phyloP scores from a whole-genome alignment of 2,113 vertebrate genomes.

The Perccottus glenii region DNA sequence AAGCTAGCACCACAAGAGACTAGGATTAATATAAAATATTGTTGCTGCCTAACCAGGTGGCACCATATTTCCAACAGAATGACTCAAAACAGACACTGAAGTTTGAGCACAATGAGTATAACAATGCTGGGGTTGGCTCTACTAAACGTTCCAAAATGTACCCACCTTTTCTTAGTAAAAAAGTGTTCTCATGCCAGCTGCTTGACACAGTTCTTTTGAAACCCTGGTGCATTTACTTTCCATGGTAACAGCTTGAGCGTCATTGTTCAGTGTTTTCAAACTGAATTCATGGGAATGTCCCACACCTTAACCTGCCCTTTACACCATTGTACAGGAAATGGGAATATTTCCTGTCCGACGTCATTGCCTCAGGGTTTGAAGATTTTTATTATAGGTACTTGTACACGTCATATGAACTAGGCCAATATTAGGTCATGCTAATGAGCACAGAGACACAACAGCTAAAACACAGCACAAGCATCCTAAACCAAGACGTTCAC shows the following conservation, averaged over 20 bases:
- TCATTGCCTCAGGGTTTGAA: slow-evolving; percentile 45
- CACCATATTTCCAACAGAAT: neutral
- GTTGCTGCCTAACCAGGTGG: neutral
- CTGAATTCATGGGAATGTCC: slow-evolving; percentile 19
- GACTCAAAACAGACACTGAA: neutral
- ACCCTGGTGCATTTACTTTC: slow-evolving; percentile 41
- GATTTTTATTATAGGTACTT: slow-evolving; percentile 24
- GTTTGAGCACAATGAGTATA: neutral
- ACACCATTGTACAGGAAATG: slow-evolving; percentile 34
- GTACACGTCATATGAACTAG: slow-evolving; percentile 30
- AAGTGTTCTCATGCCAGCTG: slow-evolving; percentile 6
- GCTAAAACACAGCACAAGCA: slow-evolving; percentile 25
- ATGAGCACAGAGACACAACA: slow-evolving; percentile 22
- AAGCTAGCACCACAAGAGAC: neutral
- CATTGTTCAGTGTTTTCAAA: slow-evolving; percentile 17
- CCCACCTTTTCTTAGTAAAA: neutral
- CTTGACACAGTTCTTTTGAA: slow-evolving; percentile 42
- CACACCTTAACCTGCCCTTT: slow-evolving; percentile 40
- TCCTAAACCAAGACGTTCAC: slow-evolving; percentile 7
- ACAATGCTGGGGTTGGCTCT: neutral
- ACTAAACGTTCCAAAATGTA: slow-evolving; percentile 1
- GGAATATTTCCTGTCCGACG: slow-evolving; percentile 39
- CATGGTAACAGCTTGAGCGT: neutral
- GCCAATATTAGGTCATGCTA: slow-evolving; percentile 16
- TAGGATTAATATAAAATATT: neutral